A percentile compares a stretch with the other conserved stretches of the same genome.
Conservation (phyloP, 2,888 invertebrate genomes). For the Nomada fucata region DNA sequence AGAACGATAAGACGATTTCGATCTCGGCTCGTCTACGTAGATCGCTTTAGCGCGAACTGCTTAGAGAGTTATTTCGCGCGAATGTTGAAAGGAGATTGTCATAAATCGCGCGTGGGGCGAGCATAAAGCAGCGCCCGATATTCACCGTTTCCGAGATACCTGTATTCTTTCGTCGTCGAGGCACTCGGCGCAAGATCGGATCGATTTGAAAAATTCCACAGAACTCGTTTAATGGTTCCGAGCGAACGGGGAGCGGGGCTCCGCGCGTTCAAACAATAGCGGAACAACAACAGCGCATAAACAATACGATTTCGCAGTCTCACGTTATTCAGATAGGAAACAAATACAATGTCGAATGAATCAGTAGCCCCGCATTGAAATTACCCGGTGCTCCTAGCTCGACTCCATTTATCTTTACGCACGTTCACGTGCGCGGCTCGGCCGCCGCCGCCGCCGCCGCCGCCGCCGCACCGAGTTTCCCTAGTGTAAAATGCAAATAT, state of each 20-base stretch:
- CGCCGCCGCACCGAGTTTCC: constrained; percentile 18
- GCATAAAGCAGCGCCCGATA: too few relatives aligned
- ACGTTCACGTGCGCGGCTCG: constrained; percentile 23
- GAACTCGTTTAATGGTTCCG: neutral
- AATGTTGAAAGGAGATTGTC: neutral
- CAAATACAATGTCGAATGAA: constrained; percentile 56
- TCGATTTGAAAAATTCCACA: neutral
- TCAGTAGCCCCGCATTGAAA: constrained; percentile 53
- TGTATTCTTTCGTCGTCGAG: neutral
- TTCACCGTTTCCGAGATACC: too few relatives aligned
- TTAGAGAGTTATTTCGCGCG: too few relatives aligned
- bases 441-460: constrained; percentile 8
- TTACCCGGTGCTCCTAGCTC: constrained; percentile 44
- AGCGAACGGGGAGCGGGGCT: neutral
- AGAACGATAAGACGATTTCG: too few relatives aligned
- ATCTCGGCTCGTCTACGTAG: too few relatives aligned
- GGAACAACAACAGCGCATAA: constrained; percentile 21
- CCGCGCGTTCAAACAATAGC: constrained; percentile 29
- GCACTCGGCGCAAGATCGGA: neutral
- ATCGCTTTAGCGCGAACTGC: too few relatives aligned
- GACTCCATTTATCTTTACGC: constrained; percentile 55
- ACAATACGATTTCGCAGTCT: constrained; percentile 47
- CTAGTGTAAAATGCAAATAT: constrained; percentile 51
- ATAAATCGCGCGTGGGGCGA: too few relatives aligned
- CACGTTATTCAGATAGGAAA: constrained; percentile 53